phyloP scores from a whole-genome alignment of 2,888 invertebrate species.

The Tenthredo distinguenda region DNA sequence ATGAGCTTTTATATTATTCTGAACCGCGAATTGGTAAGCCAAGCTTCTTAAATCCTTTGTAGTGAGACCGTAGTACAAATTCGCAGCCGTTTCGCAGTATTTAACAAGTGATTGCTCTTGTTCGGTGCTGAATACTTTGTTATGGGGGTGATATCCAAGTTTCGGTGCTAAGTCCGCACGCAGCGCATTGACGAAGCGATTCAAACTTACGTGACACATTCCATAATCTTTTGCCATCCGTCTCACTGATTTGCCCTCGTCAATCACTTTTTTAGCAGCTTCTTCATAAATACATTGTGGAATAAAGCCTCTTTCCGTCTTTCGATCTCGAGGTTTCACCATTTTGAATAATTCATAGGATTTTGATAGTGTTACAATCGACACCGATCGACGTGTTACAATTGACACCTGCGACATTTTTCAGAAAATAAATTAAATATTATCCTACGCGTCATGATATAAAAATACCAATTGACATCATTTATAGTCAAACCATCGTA shows the following conservation, averaged over 20 bases:
- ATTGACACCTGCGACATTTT: conserved; percentile 29
- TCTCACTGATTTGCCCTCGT: conserved; percentile 54
- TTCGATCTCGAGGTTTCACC: conserved; percentile 11
- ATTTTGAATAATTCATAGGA: conserved; percentile 40
- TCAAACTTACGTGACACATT: conserved; percentile 5
- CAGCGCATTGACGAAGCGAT: conserved; percentile 22
- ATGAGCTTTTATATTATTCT: conserved; percentile 54
- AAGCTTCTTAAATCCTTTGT: conserved; percentile 57
- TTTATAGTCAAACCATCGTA: conserved; percentile 28
- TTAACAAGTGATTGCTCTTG: conserved; percentile 50
- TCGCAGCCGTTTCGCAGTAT: conserved; percentile 50
- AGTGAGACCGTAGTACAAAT: conserved; percentile 53
- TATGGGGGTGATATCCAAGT: conserved; percentile 32
- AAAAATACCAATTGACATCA: conserved; percentile 1
- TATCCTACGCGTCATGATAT: background rate
- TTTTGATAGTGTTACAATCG: conserved; percentile 43
- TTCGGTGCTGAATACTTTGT: conserved; percentile 50
- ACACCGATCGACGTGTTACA: conserved; percentile 44
- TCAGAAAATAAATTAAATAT: background rate
- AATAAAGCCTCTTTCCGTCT: conserved; percentile 26
- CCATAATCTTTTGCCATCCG: conserved; percentile 6
- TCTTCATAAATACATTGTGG: conserved; percentile 6
- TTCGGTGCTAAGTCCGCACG: conserved; percentile 1
- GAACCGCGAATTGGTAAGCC: conserved; percentile 58
- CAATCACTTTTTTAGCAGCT: conserved; percentile 50